phyloP scores from a whole-genome alignment of 2,113 vertebrate genomes.

The Gambusia holbrooki region DNA sequence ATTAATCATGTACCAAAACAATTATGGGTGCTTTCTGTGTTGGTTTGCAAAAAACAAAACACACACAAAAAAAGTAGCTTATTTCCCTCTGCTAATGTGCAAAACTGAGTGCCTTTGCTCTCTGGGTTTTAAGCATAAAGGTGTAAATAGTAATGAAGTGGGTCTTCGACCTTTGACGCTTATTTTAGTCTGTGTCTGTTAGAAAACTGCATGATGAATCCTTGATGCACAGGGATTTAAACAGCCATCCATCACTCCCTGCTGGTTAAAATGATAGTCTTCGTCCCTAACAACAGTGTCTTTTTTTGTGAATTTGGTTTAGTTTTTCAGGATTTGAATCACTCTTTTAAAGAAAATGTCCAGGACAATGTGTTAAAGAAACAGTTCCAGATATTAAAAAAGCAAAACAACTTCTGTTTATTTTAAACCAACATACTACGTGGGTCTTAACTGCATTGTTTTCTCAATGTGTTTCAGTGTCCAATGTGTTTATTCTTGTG shows the following conservation, averaged over 20 bases:
- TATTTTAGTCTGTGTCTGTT: background rate
- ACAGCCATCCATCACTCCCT: background rate
- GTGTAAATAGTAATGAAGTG: background rate
- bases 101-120: background rate
- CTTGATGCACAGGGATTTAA: background rate
- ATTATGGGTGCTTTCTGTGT: background rate
- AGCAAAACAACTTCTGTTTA: background rate
- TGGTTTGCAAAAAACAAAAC: background rate
- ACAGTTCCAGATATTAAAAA: background rate
- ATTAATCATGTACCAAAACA: background rate
- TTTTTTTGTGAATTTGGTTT: background rate
- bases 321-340: background rate
- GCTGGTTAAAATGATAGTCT: background rate
- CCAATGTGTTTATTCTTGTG: slow-evolving; percentile 83
- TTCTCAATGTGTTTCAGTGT: slow-evolving; percentile 75
- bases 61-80: background rate
- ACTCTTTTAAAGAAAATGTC: background rate
- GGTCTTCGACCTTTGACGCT: background rate
- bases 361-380: too few species aligned
- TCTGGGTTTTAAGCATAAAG: background rate
- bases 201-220: background rate
- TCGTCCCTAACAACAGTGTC: background rate
- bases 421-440: background rate
- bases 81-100: background rate
- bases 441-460: background rate